Evolutionary conservation across 2,888 invertebrate species (phyloP), one percentile per base, ranked within the genome.

Genomic region (Drosophila trichaetosa): DNA sequence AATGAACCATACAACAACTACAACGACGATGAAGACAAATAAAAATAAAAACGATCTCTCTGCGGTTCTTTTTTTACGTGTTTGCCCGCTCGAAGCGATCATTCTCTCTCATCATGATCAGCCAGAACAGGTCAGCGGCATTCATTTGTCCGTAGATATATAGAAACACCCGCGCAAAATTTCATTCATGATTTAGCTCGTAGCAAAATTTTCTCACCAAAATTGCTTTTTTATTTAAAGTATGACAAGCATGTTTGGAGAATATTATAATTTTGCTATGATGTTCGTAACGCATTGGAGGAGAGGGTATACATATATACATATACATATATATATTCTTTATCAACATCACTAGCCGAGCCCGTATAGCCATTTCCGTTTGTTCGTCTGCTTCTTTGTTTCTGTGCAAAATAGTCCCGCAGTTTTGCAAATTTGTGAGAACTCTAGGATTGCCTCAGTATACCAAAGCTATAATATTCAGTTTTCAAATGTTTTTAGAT

Each of bases 171-270:
- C 64, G 16, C 27, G 1, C 11, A 10, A 34, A 31, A 29, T 4
- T 71, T 76, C 61, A 61, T 64, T 65, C 53, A 64, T 58, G 53
- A 53, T 54, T 34, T 51, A 1, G 13, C 52, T 61, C 6, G n/a
- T 52, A 59, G 61, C 59, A 64, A 48, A 36, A 10, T 27, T 33
- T 42, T 34, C 49, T 54, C 36, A 58, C 46, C 5, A 21, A 33
- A 10, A 29, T 40, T 46, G 38, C 38, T 2, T 38, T 8, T 31
- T 11, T 31, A 13, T 31, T 48, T 8, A n/a, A 18, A 2, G 6
- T 2, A 48, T 58, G 34, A 38, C 52, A 69, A 74, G 46, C 36
- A 54, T 58, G 46, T 58, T 60, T 71, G 58, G n/a, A n/a, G 10
- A 2, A 40, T n/a, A n/a, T n/a, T n/a, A 4, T n/a, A 4, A 1